These are phyloP conservation scores for Phyto melanocephala DNA, from an alignment of 2,888 invertebrate genomes.

Conservation along the genomic window DNA sequence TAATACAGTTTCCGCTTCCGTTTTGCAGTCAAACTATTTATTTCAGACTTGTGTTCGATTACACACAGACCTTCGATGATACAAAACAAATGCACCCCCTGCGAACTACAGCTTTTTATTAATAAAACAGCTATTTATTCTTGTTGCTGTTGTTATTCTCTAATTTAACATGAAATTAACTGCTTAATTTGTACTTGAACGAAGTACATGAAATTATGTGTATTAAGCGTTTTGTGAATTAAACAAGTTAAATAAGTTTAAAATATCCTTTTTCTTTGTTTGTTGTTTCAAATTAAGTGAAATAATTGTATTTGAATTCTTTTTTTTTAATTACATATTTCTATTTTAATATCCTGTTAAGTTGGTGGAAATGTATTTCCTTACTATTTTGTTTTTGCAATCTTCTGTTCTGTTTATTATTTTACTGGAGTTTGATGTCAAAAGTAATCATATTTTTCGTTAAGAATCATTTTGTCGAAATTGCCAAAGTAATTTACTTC, in stretches of 20 bases:
- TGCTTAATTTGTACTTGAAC: conserved; percentile 3
- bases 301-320: not conserved
- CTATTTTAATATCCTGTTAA: conserved; percentile 55
- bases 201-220: not conserved
- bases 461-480: conserved; percentile 54
- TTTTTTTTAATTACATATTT: not conserved
- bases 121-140: not conserved
- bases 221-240: not conserved
- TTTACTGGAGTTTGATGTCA: conserved; percentile 12
- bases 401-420: not conserved
- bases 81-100: conserved; percentile 38
- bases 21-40: conserved; percentile 51
- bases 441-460: conserved; percentile 40
- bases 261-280: not conserved
- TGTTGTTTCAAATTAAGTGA: not conserved
- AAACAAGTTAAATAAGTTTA: not conserved
- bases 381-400: not conserved
- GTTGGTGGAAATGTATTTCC: conserved; percentile 40
- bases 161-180: conserved; percentile 54
- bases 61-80: not conserved
- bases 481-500: conserved; percentile 54
- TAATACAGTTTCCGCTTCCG: conserved; percentile 62
- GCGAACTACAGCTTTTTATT: conserved; percentile 22
- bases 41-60: conserved; percentile 25
- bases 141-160: conserved; percentile 17